Evolutionary conservation across 1,140 invertebrate genomes (phyloP), one percentile per base, ranked within the genome.

Genomic region (Carposina sasakii): DNA sequence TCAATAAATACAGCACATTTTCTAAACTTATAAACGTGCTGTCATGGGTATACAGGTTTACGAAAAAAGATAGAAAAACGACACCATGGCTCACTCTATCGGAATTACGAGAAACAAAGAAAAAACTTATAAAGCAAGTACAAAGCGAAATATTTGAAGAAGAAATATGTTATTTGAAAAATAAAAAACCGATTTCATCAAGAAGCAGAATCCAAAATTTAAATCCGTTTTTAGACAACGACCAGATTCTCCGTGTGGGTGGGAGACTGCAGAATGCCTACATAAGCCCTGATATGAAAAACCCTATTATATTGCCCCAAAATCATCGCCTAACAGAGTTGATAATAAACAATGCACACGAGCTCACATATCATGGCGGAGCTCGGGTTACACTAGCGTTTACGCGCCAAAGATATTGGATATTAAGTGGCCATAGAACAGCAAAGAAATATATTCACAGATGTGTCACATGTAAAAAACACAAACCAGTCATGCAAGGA

Each of bases 1-100:
- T 54, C 36, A 23, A 37, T 12, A 54, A 57, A 33, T 54, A 52
- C 12, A 57, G 46, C 31, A 48, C 51, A 13, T 19, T 36, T 16
- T 9, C n/a, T 3, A 36, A 36, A 16, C 12, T 36, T 36, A 17
- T 36, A 19, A 10, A 17, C n/a, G 33, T 36, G 2, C 2, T 36
- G 19, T n/a, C 33, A 10, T 36, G 33, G 33, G 16, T 16, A 2
- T 17, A 17, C 33, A 10, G 33, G 19, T 36, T 36, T 16, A 36
- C 33, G 8, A 36, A 36, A 36, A 36, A 36, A 19, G n/a, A 16
- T 16, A 36, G 33, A 36, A 19, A 36, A 36, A 10, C 15, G 9
- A 36, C 33, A 16, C n/a, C 33, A 16, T 19, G 16, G n/a, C 33
- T 36, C 2, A 36, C 16, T n/a, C n/a, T 36, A 16, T 36, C n/a